Evolutionary conservation across 2,888 invertebrate genomes (phyloP), one percentile per base, ranked within the genome.

Genomic region (Sinopyrophorus schimmeli): DNA sequence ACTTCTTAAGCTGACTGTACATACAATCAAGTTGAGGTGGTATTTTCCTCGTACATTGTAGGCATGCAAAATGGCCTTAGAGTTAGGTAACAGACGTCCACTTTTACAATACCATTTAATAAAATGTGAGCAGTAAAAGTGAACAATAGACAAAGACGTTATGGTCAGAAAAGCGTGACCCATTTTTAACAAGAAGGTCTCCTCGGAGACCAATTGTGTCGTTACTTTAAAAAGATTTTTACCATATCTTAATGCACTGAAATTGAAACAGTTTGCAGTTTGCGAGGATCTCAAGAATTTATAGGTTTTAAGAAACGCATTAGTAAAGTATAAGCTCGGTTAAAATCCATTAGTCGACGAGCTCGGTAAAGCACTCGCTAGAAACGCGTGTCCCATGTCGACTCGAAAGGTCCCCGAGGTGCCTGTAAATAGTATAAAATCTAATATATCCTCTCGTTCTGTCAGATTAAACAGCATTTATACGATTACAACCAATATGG

Each of bases 231-330:
- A 62, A 61, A 63, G 61, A 57, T 62, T 59, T 54, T 5, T 58
- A 57, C 55, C 50, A 58, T 57, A 54, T 54, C 48, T 42, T 55
- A 60, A 61, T 59, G 56, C 57, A 58, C 44, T 42, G 54, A 54
- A 56, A 56, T n/a, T 54, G 56, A 54, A 57, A 31, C 52, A 55
- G 51, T 60, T 58, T 57, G 57, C 51, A 59, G 50, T 58, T 55
- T 53, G 44, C 44, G 55, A 55, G 58, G 44, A 57, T 59, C 53
- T 53, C 41, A 42, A 58, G 58, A 62, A 65, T 64, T 65, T 64
- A 65, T 64, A 61, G 62, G 61, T 63, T 63, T 65, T 60, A 63
- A 64, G 64, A 64, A 66, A 62, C 65, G 62, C 65, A 66, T 67
- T 65, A 64, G 63, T 59, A 64, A 63, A 65, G 64, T 65, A 63